Evolutionary conservation across 1,140 invertebrate species (phyloP), one percentile per base, ranked within the genome.

Genomic region (Lepidotrigona ventralis): DNA sequence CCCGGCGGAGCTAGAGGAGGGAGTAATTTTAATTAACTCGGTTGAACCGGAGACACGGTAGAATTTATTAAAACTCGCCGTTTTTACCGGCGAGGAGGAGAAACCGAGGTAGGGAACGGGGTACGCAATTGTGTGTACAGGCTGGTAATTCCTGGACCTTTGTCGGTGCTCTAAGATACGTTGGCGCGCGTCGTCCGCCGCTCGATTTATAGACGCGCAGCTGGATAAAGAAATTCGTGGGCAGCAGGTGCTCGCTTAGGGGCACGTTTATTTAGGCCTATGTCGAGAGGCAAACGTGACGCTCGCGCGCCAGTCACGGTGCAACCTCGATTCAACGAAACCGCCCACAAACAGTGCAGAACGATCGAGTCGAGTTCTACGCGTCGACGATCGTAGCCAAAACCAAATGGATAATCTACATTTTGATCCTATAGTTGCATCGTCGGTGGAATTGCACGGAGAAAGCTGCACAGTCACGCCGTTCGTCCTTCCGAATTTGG

Each of bases 141-240:
- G 26, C 76, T 56, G 75, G 33, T 66, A 88, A 88, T 79, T 87
- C 75, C 56, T 64, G 81, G 53, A 78, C 72, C 58, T 75, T 64
- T 74, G 71, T 77, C 77, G 68, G 69, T 87, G 68, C 81, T 85
- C 79, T 87, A 81, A 88, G 82, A 85, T 84, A 81, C 81, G 46
- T 54, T 63, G 26, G 66, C 39, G 69, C 46, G 81, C 69, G 76
- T 79, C 83, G 74, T 77, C 79, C 51, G 70, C 39, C 80, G 74
- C 76, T 81, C 83, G 81, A 88, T 88, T 88, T 88, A 88, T 88
- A 87, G 87, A 87, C 79, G 79, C 69, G 87, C 84, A 85, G 83
- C 76, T 88, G 86, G 86, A 88, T 86, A 83, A 83, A 88, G 86
- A 88, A 88, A 81, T 88, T 86, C 81, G 68, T 79, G 74, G 79